Percentiles rank a stretch among this genome's conserved stretches.
These are phyloP conservation scores for Drosophila lacicola DNA, from an alignment of 2,888 invertebrate genomes.

Conservation along the genomic window DNA sequence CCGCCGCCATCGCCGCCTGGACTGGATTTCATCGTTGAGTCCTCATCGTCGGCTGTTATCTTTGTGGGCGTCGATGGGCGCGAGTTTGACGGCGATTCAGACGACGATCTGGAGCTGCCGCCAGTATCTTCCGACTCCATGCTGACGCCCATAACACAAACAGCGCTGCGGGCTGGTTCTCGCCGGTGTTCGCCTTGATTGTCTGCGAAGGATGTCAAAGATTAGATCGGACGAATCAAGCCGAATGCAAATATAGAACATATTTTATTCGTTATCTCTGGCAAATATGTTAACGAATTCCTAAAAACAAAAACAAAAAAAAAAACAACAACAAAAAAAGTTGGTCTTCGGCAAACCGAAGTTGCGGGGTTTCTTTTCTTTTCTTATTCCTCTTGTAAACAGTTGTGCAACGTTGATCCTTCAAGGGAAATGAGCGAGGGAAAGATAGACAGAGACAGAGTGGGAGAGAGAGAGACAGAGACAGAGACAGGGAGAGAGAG, in stretches of 20 bases:
- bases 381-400: conserved; percentile 1
- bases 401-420: conserved; percentile 30
- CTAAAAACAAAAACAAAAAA: conserved; percentile 16
- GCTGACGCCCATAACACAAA: conserved; percentile 35
- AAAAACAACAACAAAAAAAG: conserved; percentile 5
- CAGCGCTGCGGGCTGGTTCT: conserved; percentile 2
- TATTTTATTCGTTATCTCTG: neutral
- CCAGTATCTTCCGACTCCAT: conserved; percentile 84
- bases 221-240: conserved; percentile 27
- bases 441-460: neutral
- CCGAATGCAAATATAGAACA: conserved; percentile 3
- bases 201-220: conserved; percentile 42
- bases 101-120: conserved; percentile 83
- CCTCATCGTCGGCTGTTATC: conserved; percentile 26
- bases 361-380: neutral
- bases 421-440: conserved; percentile 2
- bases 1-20: neutral
- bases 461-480: neutral
- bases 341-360: conserved; percentile 23
- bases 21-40: conserved; percentile 9
- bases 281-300: conserved; percentile 12
- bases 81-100: conserved; percentile 85
- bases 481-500: neutral
- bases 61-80: conserved; percentile 73
- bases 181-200: conserved; percentile 11